Conservation (phyloP, 2,113 vertebrate species). For the Phasianus colchicus region DNA sequence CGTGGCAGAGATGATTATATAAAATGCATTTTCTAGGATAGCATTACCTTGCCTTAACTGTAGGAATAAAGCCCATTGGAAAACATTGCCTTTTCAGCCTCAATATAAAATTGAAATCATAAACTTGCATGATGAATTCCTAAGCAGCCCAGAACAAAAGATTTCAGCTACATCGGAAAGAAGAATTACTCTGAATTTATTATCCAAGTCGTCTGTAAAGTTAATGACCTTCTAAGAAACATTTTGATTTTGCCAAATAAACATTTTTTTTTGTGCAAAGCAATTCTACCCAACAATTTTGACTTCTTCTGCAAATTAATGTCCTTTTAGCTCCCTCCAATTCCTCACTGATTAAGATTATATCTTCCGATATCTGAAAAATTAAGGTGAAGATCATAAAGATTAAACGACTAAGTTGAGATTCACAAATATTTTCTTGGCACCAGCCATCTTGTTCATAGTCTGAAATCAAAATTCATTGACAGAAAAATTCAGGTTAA, state of each 20-base stretch:
- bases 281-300: not conserved
- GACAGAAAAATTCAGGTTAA: not conserved
- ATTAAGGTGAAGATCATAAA: not conserved
- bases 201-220: not conserved
- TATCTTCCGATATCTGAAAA: not conserved
- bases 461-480: not conserved
- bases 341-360: not conserved
- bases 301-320: not conserved
- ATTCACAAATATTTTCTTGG: not conserved
- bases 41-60: slow-evolving; percentile 18
- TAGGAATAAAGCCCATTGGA: slow-evolving; percentile 9
- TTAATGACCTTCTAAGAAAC: not conserved
- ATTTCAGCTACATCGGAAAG: not conserved
- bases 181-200: slow-evolving; percentile 5
- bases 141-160: slow-evolving; percentile 1
- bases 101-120: slow-evolving; percentile 26
- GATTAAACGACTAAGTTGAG: not conserved
- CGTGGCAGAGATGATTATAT: slow-evolving; percentile 39
- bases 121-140: slow-evolving; percentile 23
- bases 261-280: not conserved
- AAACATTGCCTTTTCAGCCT: slow-evolving; percentile 33
- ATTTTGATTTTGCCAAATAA: not conserved
- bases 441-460: not conserved
- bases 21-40: slow-evolving; percentile 20
- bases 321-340: accelerated